Base-by-base conservation (phyloP, 2,888 invertebrate species). In the Andrena flavipes region DNA sequence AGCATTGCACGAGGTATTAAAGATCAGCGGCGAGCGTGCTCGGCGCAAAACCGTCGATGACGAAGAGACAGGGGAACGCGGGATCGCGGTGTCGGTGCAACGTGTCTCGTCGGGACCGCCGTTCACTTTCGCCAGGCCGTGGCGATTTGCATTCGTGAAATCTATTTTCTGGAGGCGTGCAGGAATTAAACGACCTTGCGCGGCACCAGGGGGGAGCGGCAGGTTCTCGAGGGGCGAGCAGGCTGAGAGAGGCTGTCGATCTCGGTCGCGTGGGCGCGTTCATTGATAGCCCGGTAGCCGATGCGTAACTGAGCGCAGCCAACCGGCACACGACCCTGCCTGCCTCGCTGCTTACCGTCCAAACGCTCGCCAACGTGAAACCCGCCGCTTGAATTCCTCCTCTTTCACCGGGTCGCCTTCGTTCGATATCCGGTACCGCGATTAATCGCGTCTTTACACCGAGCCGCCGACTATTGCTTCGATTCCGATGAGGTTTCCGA, bases 231-330 rank as follows among this genome's bases (percentile, higher is more conserved):
- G 78, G 80, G 71, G 49, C 56, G 65, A 56, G 49, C 51, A 62
- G 62, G 29, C 49, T 71, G 80, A 54, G 70, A 73, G 68, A 71
- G 80, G 71, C 84, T 84, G 87, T 82, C 85, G 89, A 88, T 86
- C 83, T 87, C 82, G 76, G 60, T 65, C 77, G 88, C 91, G 91
- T 91, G 90, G 91, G 91, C 87, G 91, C 78, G 85, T 91, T 91
- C 91, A 91, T 91, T 91, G 91, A 91, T 91, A 91, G 87, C 84
- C 82, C 87, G 89, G 85, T 86, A 88, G 87, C 80, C 87, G 89
- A 88, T 84, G 88, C 90, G 89, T 89, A 87, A 89, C 90, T 75
- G 87, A 84, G 78, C 74, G 80, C 84, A 85, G 75, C 83, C 81
- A 76, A 82, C 63, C 82, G 83, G 77, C 85, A 81, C 86, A 75